These are phyloP conservation scores for Podiceps cristatus DNA, from an alignment of 2,113 vertebrate genomes.

Conservation along the genomic window DNA sequence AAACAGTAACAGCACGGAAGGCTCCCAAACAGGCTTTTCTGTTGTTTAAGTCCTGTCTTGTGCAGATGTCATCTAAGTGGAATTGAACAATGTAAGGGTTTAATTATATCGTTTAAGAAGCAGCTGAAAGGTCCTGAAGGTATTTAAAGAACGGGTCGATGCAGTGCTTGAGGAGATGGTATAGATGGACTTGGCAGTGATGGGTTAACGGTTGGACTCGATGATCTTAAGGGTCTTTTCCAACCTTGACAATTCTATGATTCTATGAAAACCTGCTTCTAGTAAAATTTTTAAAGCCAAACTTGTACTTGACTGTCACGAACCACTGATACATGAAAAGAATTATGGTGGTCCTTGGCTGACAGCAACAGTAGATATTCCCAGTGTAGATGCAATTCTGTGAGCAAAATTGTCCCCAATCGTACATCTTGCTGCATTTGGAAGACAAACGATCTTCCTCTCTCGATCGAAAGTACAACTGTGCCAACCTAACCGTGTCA, in stretches of 20 bases:
- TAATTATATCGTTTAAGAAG: not conserved
- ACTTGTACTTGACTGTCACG: too few species aligned
- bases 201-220: too few species aligned
- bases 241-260: too few species aligned
- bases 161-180: too few species aligned
- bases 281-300: not conserved
- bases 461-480: not conserved
- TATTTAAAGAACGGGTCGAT: too few species aligned
- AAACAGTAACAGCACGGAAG: not conserved
- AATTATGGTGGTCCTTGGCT: not conserved
- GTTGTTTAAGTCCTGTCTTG: not conserved
- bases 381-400: not conserved
- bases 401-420: not conserved
- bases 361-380: not conserved
- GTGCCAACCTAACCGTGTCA: not conserved
- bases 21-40: not conserved
- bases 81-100: not conserved
- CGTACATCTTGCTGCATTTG: not conserved
- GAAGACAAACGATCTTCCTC: not conserved
- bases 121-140: too few species aligned
- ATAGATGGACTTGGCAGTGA: too few species aligned
- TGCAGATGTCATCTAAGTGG: not conserved
- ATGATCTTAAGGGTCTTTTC: too few species aligned
- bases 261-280: not conserved
- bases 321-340: not conserved